Conservation (phyloP, 2,888 invertebrate genomes). For the Scotopteryx bipunctaria region DNA sequence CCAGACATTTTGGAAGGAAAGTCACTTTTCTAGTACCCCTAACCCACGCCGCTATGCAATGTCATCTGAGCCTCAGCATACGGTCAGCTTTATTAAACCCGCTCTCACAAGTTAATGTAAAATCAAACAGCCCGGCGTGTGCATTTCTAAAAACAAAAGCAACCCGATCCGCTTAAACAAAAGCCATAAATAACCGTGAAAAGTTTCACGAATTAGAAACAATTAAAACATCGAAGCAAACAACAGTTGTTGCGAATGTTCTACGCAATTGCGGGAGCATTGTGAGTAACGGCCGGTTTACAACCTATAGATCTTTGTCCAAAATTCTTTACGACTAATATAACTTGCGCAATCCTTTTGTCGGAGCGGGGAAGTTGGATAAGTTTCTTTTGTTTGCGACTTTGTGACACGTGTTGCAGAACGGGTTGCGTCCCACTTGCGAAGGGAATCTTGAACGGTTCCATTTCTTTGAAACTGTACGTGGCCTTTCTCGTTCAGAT, state of each 20-base stretch:
- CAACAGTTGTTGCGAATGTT: slow-evolving; percentile 82
- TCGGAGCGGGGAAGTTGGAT: slow-evolving; percentile 61
- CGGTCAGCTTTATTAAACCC: too few species aligned
- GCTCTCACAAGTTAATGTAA: slow-evolving; percentile 54
- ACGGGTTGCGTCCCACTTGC: slow-evolving; percentile 79
- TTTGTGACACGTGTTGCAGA: slow-evolving; percentile 80
- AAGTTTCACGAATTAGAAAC: slow-evolving; percentile 81
- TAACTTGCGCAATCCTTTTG: slow-evolving; percentile 82
- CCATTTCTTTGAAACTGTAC: slow-evolving; percentile 62
- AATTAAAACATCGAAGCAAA: slow-evolving; percentile 81
- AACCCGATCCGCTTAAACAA: slow-evolving; percentile 65
- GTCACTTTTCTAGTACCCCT: too few species aligned
- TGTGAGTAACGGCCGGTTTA: slow-evolving; percentile 77
- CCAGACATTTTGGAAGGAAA: too few species aligned
- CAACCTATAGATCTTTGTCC: slow-evolving; percentile 80
- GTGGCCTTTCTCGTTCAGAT: slow-evolving; percentile 57
- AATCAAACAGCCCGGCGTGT: slow-evolving; percentile 58
- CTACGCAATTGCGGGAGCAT: slow-evolving; percentile 78
- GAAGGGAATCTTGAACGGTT: slow-evolving; percentile 61
- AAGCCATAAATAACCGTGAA: slow-evolving; percentile 73
- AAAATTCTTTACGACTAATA: slow-evolving; percentile 81
- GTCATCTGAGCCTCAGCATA: too few species aligned
- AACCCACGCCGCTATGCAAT: too few species aligned
- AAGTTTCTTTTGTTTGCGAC: slow-evolving; percentile 80
- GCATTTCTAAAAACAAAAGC: slow-evolving; percentile 52